Base-by-base conservation (phyloP, 2,797 vertebrate genomes). In the Chelidonichthys spinosus region DNA sequence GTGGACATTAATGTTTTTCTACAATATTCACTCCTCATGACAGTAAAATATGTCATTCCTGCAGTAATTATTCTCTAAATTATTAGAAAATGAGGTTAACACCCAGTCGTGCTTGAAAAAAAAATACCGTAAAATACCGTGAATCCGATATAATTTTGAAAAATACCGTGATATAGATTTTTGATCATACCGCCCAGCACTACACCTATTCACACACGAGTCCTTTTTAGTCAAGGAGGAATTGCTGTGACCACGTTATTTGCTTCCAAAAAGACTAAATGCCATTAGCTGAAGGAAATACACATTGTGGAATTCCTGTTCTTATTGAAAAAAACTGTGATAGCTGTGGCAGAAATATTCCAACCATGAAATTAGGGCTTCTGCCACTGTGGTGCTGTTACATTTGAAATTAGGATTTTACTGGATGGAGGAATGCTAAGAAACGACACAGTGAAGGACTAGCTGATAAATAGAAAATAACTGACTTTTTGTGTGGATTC, bases 301-400 rank as follows among this genome's bases (percentile, higher is more conserved):
- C 79, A 80, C 73, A 73, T 69, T 72, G 76, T 79, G 74, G 61
- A 89, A 87, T 89, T 85, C 73, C 64, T 78, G 55, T 59, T 82
- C 82, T 89, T 79, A 88, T 87, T 90, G 83, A 91, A 90, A 89
- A 87, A 89, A 82, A 85, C 78, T 82, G 78, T 71, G 85, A 89
- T 87, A 80, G 85, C 82, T 74, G 61, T 54, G 42, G 69, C 64
- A 72, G 84, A 87, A 90, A 81, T 81, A 89, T 77, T 46, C 82
- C 87, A 89, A 88, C 83, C 90, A 87, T 91, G 90, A 91, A 91
- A 92, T 92, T 87, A 82, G 63, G 63, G 64, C 78, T 69, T 58
- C 80, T 63, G 63, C 76, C 52, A 69, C 69, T 61, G 72, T 63
- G 61, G 62, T 44, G 18, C 82, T 78, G 81, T 82, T 85, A 63